phyloP scores from a whole-genome alignment of 2,113 vertebrate species.

The Epinephelus lanceolatus region DNA sequence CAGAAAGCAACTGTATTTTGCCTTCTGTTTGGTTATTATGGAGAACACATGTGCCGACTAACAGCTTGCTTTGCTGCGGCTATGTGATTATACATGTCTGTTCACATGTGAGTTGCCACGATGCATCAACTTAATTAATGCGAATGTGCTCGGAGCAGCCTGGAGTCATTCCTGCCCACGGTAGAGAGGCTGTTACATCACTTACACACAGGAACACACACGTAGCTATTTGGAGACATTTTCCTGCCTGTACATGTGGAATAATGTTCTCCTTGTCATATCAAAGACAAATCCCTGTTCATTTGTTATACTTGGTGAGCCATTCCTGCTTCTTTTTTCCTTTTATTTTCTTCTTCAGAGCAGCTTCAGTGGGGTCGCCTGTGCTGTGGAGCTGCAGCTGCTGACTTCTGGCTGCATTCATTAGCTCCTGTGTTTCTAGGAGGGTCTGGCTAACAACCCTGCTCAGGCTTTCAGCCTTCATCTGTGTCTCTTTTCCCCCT shows the following conservation, averaged over 20 bases:
- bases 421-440: conserved; percentile 60
- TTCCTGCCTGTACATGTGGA: conserved; percentile 5
- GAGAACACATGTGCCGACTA: conserved; percentile 35
- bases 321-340: neutral
- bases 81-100: conserved; percentile 70
- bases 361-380: conserved; percentile 7
- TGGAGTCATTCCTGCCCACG: conserved; percentile 74
- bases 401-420: conserved; percentile 64
- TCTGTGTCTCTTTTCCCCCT: conserved; percentile 49
- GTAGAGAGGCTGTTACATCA: conserved; percentile 73
- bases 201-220: conserved; percentile 24
- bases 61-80: conserved; percentile 67
- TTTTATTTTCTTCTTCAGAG: conserved; percentile 7
- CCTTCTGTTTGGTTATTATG: neutral
- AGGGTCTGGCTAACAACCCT: conserved; percentile 51
- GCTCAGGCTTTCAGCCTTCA: conserved; percentile 60
- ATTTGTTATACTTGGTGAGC: conserved; percentile 30
- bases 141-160: conserved; percentile 68
- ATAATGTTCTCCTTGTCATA: conserved; percentile 13
- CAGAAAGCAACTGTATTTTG: neutral
- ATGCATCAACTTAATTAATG: conserved; percentile 80
- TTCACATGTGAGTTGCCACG: conserved; percentile 76
- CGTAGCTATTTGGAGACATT: conserved; percentile 16
- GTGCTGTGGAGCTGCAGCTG: conserved; percentile 53
- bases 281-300: conserved; percentile 5